Evolutionary conservation across 2,113 vertebrate genomes (phyloP), one percentile per base, ranked within the genome.

Genomic region (Seriola dumerili): DNA sequence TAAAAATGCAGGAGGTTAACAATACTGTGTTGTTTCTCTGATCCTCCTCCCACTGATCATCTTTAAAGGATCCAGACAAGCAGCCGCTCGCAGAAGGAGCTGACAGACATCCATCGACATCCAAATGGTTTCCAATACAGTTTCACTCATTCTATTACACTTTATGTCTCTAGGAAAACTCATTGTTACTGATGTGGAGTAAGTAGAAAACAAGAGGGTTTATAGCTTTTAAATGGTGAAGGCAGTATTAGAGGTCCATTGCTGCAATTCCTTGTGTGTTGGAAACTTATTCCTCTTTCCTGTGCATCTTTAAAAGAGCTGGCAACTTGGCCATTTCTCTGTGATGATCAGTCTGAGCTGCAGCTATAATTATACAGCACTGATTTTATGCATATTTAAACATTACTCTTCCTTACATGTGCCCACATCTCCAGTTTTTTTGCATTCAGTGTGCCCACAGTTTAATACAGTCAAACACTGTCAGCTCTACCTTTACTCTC

Each of bases 1-100:
- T 89, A 89, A 91, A 91, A 87, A 92, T 89, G 83, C 74, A 91
- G 0, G 48, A 85, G 62, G 85, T 90, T 91, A 90, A 89, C 86
- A 86, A 90, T 72, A 52, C 55, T 50, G 72, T 50, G 75, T 78
- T 85, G 78, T 89, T 85, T 87, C 83, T 86, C 76, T 83, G 82
- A 86, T 88, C 73, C 52, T 54, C 58, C 42, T 38, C n/a, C 38
- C 23, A 50, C 44, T 78, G 67, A 86, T 86, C 83, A 66, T 81
- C 48, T 72, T 77, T 72, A 84, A 83, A 66, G 19, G 42, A 23
- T 25, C n/a, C 17, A 70, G 69, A 75, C 74, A 40, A 42, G 74
- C 55, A 36, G 48, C 12, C 8, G 1, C 32, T 72, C 72, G 42
- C 64, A 70, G 23, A 61, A 48, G 14, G 1, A 71, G 17, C 44